These are phyloP conservation scores for Glareola pratincola DNA, from an alignment of 2,113 vertebrate genomes.

Conservation along the genomic window DNA sequence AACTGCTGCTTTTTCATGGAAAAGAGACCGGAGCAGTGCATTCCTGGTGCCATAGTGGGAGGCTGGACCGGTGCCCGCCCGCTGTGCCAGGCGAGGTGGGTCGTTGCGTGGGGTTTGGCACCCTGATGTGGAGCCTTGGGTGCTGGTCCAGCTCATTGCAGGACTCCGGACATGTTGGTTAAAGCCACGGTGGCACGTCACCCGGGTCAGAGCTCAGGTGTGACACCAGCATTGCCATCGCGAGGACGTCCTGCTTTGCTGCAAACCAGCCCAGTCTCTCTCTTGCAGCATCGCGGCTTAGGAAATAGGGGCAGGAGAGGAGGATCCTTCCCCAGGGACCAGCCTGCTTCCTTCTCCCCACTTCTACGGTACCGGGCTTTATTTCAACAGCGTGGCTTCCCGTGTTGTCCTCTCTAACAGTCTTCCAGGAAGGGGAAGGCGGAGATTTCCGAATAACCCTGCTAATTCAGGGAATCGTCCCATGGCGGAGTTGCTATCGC, in stretches of 20 bases:
- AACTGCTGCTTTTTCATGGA: neutral
- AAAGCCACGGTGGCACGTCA: neutral
- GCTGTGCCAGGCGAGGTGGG: neutral
- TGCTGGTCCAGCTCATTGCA: neutral
- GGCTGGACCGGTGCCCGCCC: neutral
- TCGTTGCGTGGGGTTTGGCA: neutral
- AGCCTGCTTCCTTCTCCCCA: neutral
- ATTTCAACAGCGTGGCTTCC: neutral
- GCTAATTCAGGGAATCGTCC: neutral
- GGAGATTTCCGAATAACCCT: neutral
- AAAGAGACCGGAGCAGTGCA: neutral
- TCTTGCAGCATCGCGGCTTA: neutral
- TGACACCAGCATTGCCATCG: neutral
- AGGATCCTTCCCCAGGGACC: neutral
- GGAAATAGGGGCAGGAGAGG: neutral
- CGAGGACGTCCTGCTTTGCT: neutral
- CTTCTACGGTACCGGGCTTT: neutral
- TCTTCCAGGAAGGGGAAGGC: neutral
- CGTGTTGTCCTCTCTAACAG: rapidly evolving
- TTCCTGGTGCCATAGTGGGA: neutral
- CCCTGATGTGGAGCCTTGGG: too few relatives aligned
- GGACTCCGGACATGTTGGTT: neutral
- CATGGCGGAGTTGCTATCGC: neutral
- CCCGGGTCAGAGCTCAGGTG: neutral
- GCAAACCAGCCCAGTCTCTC: neutral